These are phyloP conservation scores for Synergus japonicus DNA, from an alignment of 2,888 invertebrate genomes.

Conservation along the genomic window DNA sequence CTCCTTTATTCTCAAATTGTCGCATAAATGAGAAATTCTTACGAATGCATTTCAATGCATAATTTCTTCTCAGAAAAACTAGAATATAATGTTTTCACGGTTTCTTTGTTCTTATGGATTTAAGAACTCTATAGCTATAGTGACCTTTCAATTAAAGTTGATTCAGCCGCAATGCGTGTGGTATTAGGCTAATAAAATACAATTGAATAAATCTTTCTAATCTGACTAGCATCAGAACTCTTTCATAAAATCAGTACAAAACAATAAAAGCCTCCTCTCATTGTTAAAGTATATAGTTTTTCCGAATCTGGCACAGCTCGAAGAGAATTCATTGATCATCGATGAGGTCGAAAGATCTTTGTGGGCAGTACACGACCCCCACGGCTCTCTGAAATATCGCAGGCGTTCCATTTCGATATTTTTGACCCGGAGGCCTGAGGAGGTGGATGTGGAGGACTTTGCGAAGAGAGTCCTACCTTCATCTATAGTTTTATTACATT, in stretches of 20 bases:
- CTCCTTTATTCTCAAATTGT: not conserved
- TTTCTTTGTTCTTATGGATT: too few species aligned
- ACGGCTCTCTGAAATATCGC: constrained; percentile 63
- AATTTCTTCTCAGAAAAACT: too few species aligned
- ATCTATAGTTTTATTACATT: constrained; percentile 67
- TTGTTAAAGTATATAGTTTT: not conserved
- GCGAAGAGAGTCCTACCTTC: constrained; percentile 51
- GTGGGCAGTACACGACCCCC: constrained; percentile 40
- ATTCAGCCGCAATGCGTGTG: not conserved
- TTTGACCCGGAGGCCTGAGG: constrained; percentile 56
- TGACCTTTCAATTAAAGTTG: too few species aligned
- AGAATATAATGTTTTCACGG: too few species aligned
- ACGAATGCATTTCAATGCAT: not conserved
- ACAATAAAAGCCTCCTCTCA: not conserved
- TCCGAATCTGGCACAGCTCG: not conserved
- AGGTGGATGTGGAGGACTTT: constrained; percentile 51
- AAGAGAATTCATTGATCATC: constrained; percentile 29
- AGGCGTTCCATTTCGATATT: constrained; percentile 66
- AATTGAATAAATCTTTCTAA: not conserved
- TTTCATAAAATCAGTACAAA: not conserved
- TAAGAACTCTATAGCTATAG: too few species aligned
- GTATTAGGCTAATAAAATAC: not conserved
- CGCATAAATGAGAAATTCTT: not conserved
- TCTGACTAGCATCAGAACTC: not conserved
- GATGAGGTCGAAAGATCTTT: constrained; percentile 34